Base-by-base conservation (phyloP, 1,140 invertebrate species). In the Vanessa atalanta region DNA sequence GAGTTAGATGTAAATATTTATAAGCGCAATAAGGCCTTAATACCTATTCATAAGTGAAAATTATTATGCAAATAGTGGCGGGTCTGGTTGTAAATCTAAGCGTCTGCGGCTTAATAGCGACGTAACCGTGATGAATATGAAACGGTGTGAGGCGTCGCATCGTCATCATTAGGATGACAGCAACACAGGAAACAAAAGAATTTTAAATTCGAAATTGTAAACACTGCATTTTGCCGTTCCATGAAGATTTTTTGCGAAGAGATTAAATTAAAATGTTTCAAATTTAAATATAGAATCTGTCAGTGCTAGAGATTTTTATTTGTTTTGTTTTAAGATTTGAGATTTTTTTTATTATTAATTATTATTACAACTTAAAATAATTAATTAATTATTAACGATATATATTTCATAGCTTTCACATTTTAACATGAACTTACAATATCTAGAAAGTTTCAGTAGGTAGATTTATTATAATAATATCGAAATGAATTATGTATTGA, bases 21-120 rank as follows among this genome's bases (percentile, higher is more conserved):
- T 91, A 91, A 90, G 81, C 80, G 88, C 81, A 87, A 90, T 90
- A 91, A 88, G 76, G 85, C 83, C 85, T 83, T 91, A 92, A 90
- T 89, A 89, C 87, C 83, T 92, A 91, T 90, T 92, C 90, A 90
- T 92, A 93, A 93, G 90, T 93, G 90, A 93, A 93, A 90, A 93
- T 92, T 90, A 90, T 88, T 92, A 92, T 92, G 90, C 89, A 90
- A 92, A 91, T 89, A 89, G 84, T 89, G 83, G 85, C 82, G 76
- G 82, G 84, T 83, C 81, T 87, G 83, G 82, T 73, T 72, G 85
- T 84, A 84, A 84, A 85, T 85, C 82, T 78, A 70, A 80, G 65
- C 82, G 83, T 82, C 83, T 85, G 79, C 73, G 81, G 78, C 83
- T 86, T 88, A 88, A 88, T 88, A 81, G 80, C 73, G 74, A 66